Conservation (phyloP, 2,888 invertebrate species). For the Plagodis pulveraria region DNA sequence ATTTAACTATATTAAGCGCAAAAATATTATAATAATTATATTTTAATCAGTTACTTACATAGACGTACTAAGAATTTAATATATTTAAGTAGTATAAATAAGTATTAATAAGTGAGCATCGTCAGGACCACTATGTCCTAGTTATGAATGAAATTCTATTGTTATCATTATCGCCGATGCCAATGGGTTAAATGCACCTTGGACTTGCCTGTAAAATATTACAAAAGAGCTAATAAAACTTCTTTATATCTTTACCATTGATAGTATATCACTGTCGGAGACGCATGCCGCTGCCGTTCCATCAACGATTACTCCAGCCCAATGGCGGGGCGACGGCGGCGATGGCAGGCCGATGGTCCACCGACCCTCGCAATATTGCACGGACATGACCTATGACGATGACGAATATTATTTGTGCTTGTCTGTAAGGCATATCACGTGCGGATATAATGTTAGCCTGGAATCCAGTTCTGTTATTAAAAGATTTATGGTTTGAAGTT, state of each 20-base stretch:
- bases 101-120: no score
- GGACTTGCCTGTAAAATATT: no score
- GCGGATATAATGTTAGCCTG: constrained; percentile 14
- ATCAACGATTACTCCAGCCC: constrained; percentile 56
- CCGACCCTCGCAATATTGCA: constrained; percentile 39
- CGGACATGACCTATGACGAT: constrained; percentile 27
- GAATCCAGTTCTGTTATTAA: constrained; percentile 23
- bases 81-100: no score
- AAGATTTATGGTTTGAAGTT: constrained; percentile 17
- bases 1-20: no score
- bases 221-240: no score
- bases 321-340: constrained; percentile 40
- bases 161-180: no score
- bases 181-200: no score
- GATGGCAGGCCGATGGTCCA: constrained; percentile 44
- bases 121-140: no score
- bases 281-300: constrained; percentile 51
- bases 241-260: not conserved
- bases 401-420: constrained; percentile 35
- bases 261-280: constrained; percentile 35
- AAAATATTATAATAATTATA: no score
- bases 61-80: no score
- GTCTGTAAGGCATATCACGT: constrained; percentile 28
- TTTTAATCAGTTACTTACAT: no score
- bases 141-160: no score